These are phyloP conservation scores for Plagodis dolabraria DNA, from an alignment of 2,888 invertebrate genomes.

Conservation along the genomic window DNA sequence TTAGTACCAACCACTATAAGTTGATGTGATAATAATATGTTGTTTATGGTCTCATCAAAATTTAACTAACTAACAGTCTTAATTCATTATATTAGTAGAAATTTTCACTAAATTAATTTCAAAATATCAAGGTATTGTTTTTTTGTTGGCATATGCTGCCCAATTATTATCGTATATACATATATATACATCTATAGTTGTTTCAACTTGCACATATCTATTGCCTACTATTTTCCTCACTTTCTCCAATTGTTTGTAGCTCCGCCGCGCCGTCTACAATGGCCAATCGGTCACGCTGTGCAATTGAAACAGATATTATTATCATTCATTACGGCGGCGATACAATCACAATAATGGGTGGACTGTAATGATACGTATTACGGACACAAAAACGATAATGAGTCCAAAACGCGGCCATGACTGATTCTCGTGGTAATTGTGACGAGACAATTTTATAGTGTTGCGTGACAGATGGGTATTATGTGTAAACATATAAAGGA, in stretches of 20 bases:
- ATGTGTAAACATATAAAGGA: conserved; percentile 22
- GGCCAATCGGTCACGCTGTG: conserved; percentile 43
- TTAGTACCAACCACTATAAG: too few relatives aligned
- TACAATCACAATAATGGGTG: conserved; percentile 53
- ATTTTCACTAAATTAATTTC: too few relatives aligned
- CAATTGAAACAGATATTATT: conserved; percentile 63
- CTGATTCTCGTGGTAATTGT: conserved; percentile 22
- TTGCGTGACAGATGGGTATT: conserved; percentile 21
- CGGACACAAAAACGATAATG: conserved; percentile 40
- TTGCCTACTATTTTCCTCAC: conserved; percentile 13
- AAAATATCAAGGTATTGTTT: too few relatives aligned
- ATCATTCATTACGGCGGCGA: conserved; percentile 38
- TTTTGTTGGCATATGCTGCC: too few relatives aligned
- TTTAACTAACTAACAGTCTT: too few relatives aligned
- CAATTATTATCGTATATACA: too few relatives aligned
- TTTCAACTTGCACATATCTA: neutral
- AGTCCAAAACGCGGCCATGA: conserved; percentile 34
- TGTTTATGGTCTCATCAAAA: too few relatives aligned
- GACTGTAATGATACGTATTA: conserved; percentile 36
- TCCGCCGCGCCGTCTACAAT: conserved; percentile 9
- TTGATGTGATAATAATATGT: too few relatives aligned
- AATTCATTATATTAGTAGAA: too few relatives aligned
- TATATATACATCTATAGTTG: too few relatives aligned
- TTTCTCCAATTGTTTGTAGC: conserved; percentile 24
- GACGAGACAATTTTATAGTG: conserved; percentile 24